These are phyloP conservation scores for Melinaea marsaeus DNA, from an alignment of 2,888 invertebrate species.

Conservation along the genomic window DNA sequence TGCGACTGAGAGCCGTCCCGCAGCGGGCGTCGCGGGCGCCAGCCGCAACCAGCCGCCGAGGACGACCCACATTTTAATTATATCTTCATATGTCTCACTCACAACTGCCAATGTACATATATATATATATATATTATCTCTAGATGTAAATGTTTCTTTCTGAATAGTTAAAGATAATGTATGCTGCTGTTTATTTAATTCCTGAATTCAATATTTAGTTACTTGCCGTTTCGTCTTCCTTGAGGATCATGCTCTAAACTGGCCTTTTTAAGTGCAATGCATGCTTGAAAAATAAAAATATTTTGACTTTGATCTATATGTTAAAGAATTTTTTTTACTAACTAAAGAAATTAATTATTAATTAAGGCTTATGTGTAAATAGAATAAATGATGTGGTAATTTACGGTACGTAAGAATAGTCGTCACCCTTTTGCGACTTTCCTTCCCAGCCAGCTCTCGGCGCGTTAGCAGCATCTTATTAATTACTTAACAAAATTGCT, in stretches of 20 bases:
- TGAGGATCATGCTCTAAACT: no score
- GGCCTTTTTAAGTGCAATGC: no score
- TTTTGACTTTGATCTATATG: no score
- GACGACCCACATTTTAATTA: slow-evolving; percentile 27
- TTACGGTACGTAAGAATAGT: slow-evolving; percentile 6
- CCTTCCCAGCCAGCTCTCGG: slow-evolving; percentile 12
- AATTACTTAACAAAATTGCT: slow-evolving; percentile 49
- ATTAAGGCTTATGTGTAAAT: neutral
- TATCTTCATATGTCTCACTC: neutral
- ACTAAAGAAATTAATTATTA: no score
- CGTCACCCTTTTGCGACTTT: slow-evolving; percentile 17
- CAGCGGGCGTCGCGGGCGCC: slow-evolving; percentile 36
- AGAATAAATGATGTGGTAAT: neutral
- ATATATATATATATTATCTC: neutral
- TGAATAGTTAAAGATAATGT: no score
- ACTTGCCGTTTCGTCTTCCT: no score
- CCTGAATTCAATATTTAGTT: no score
- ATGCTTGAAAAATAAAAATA: no score
- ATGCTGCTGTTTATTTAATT: no score
- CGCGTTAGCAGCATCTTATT: slow-evolving; percentile 35
- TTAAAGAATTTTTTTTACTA: no score
- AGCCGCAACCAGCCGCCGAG: slow-evolving; percentile 31
- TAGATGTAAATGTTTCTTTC: no score
- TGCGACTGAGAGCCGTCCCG: slow-evolving; percentile 36
- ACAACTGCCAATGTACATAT: neutral